Evolutionary conservation across 2,113 vertebrate species (phyloP), one percentile per base, ranked within the genome.

Genomic region (Cervus canadensis): DNA sequence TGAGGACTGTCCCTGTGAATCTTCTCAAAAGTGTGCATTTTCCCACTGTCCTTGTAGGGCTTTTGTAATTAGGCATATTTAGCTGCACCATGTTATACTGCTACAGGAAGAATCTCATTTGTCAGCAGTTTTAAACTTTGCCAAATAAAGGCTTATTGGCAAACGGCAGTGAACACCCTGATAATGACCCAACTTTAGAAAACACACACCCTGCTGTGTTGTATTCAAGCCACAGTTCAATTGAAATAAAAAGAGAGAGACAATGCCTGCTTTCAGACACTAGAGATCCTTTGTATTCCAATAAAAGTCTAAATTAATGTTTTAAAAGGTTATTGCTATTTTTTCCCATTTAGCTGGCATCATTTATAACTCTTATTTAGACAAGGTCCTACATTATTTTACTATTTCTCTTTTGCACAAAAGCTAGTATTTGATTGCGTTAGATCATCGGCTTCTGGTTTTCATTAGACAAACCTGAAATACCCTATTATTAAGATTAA

Each of bases 251-350:
- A 98, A 98, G 96, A 95, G 97, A 95, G 93, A 98, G 98, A 99
- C 98, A 99, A 99, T 99, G 98, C 96, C 94, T 97, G 98, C 98
- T 99, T 99, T 99, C 98, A 99, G 98, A 98, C 98, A 98, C 98
- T 98, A 76, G 97, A 98, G 98, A 98, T 97, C 98, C 98, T 99
- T 99, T 99, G 98, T 99, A 96, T 98, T 98, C 97, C 98, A 98
- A 98, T 98, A 98, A 99, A 99, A 99, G 98, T 98, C 98, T 98
- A 99, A 99, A 99, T 99, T 99, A 99, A 99, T 99, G 98, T 99
- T 98, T 99, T 98, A 98, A 99, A 99, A 99, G 98, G 98, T 99
- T 99, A 98, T 98, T 99, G 98, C 98, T 99, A 99, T 99, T 99
- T 99, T 99, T 99, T 98, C 98, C 98, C 98, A 94, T 97, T 97